phyloP scores from a whole-genome alignment of 1,140 invertebrate species.

The Drosophila eugracilis region DNA sequence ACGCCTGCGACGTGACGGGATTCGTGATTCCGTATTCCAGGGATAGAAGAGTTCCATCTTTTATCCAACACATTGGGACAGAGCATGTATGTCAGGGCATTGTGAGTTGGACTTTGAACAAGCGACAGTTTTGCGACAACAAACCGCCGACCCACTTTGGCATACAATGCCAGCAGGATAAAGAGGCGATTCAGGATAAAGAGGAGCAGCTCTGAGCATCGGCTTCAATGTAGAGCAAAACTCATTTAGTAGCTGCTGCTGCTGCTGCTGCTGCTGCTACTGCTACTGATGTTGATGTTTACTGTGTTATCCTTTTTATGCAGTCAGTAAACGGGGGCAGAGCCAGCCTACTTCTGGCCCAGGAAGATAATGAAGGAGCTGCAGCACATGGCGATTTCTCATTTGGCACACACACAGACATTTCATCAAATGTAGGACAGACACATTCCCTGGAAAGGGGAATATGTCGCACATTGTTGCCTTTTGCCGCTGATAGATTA shows the following conservation, averaged over 20 bases:
- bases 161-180: slow-evolving; percentile 27
- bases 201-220: slow-evolving; percentile 29
- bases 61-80: too few relatives aligned
- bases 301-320: slow-evolving; percentile 51
- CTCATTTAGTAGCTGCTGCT: slow-evolving; percentile 48
- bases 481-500: slow-evolving; percentile 43
- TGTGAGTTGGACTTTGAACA: slow-evolving; percentile 27
- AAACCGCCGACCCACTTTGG: slow-evolving; percentile 42
- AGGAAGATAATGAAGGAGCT: slow-evolving; percentile 33
- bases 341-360: slow-evolving; percentile 39
- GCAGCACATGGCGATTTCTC: slow-evolving; percentile 47
- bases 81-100: slow-evolving; percentile 22
- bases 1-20: slow-evolving; percentile 27
- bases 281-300: slow-evolving; percentile 33
- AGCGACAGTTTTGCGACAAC: slow-evolving; percentile 45
- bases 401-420: slow-evolving; percentile 38
- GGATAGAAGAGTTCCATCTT: slow-evolving; percentile 10
- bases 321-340: slow-evolving; percentile 45
- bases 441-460: slow-evolving; percentile 24
- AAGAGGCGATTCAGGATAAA: slow-evolving; percentile 27
- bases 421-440: slow-evolving; percentile 47
- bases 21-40: background rate
- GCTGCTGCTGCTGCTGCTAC: slow-evolving; percentile 14
- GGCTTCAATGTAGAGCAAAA: slow-evolving; percentile 49
- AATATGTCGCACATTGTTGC: slow-evolving; percentile 42